Percentiles rank a stretch among this genome's conserved stretches.
phyloP scores from a whole-genome alignment of 2,113 vertebrate species.

The Macquaria australasica region DNA sequence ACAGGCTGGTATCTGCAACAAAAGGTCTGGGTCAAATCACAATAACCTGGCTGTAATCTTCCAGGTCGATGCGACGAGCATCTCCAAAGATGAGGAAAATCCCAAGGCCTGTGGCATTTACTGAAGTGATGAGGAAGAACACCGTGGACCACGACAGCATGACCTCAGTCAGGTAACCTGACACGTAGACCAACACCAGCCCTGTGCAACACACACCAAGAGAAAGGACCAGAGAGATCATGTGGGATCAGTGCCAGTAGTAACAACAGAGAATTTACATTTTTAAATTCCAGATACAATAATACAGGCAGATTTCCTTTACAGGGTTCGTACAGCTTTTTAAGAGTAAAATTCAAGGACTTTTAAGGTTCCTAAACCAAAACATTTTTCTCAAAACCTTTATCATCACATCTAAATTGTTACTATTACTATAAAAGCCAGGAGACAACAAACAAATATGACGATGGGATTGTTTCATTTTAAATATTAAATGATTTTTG shows the following conservation, averaged over 20 bases:
- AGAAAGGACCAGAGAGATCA: not conserved
- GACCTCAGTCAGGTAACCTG: constrained; percentile 90
- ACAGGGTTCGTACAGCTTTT: no score
- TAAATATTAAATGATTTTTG: no score
- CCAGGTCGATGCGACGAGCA: constrained; percentile 86
- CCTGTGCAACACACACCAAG: constrained; percentile 72
- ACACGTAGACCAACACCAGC: constrained; percentile 88
- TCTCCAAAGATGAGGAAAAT: constrained; percentile 89
- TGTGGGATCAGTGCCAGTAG: not conserved
- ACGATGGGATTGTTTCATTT: no score
- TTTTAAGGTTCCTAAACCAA: no score
- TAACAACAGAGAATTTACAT: not conserved
- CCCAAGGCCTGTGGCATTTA: constrained; percentile 87
- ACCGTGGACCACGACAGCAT: constrained; percentile 87
- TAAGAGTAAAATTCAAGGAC: no score
- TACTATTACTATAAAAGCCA: no score
- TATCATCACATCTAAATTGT: no score
- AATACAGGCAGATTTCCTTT: not conserved
- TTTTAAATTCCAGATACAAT: not conserved
- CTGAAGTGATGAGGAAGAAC: constrained; percentile 86
- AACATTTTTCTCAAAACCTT: no score
- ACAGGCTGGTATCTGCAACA: not conserved
- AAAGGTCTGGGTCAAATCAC: constrained; percentile 24
- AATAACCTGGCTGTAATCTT: not conserved
- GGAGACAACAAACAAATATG: no score